Evolutionary conservation across 1,140 invertebrate genomes (phyloP).

Genomic region (Marisa cornuarietis): DNA sequence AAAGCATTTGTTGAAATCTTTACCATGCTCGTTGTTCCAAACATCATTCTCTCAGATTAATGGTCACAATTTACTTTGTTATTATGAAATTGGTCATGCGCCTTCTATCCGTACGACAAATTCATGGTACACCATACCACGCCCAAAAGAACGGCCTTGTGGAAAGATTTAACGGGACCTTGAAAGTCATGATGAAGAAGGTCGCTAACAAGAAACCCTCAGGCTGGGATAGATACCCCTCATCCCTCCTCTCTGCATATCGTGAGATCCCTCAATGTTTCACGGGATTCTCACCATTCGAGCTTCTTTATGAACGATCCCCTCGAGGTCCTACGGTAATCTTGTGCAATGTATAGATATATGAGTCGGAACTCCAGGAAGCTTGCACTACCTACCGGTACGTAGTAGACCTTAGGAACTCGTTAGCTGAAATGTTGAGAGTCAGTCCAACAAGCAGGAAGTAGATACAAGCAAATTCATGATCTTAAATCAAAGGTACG

Average conservation of each 20-base stretch:
- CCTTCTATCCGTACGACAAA: slow-evolving; percentile 28
- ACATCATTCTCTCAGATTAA: slow-evolving; percentile 38
- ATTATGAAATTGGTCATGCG: slow-evolving; percentile 29
- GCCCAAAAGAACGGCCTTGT: slow-evolving; percentile 33
- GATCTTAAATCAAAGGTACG: slow-evolving; percentile 26
- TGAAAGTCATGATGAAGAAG: slow-evolving; percentile 33
- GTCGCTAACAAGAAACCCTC: slow-evolving; percentile 31
- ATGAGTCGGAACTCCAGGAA: slow-evolving; percentile 11
- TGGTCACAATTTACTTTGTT: slow-evolving; percentile 38
- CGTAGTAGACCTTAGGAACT: slow-evolving; percentile 35
- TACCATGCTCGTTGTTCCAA: slow-evolving; percentile 62
- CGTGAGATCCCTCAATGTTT: slow-evolving; percentile 32
- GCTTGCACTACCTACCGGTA: too few relatives aligned
- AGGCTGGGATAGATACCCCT: slow-evolving; percentile 41
- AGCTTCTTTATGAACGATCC: slow-evolving; percentile 45
- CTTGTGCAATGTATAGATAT: slow-evolving; percentile 33
- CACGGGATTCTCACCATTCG: slow-evolving; percentile 46
- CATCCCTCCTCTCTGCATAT: slow-evolving; percentile 36
- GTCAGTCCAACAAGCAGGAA: slow-evolving; percentile 13
- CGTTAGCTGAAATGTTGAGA: slow-evolving; percentile 29
- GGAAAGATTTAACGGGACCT: slow-evolving; percentile 29
- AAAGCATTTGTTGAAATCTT: too few relatives aligned
- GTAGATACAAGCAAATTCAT: slow-evolving; percentile 21
- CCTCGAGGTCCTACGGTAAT: slow-evolving; percentile 43
- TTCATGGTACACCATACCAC: slow-evolving; percentile 34